Evolutionary conservation across 2,888 invertebrate genomes (phyloP), one percentile per base, ranked within the genome.

Genomic region (Stenchaetothrips biformis): DNA sequence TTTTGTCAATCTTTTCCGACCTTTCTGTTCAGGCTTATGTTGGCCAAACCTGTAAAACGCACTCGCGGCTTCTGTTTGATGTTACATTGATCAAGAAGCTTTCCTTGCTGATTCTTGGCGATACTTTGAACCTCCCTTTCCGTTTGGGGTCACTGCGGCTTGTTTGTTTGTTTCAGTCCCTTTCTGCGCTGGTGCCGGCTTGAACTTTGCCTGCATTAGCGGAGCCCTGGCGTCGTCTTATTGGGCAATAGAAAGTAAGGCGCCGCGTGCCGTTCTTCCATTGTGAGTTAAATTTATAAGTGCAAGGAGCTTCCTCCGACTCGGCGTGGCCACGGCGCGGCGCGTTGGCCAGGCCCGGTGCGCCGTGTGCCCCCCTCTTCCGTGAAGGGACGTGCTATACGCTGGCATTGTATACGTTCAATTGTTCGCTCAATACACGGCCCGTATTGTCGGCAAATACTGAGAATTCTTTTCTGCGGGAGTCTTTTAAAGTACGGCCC

Each of bases 391-490:
- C 67, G 67, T 74, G 67, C 67, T 74, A 74, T 74, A 74, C 67
- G 67, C 67, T 25, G 67, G 59, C 67, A 74, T 74, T 74, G 67
- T 74, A 74, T 74, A 74, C 67, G 67, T 74, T 74, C 67, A 74
- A 74, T 74, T 74, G 67, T 74, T 74, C 67, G 67, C 67, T 74
- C 67, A 74, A 74, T 74, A 74, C 67, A 74, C 67, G 67, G 67
- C 25, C 67, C 67, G 67, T 74, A 74, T 74, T 74, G 67, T 74
- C 67, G 67, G 67, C 67, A 74, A 74, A 74, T 74, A 74, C 67
- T 74, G 67, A 74, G 67, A 74, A 74, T 74, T 74, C 67, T 74
- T 74, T 74, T 74, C 67, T 74, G 67, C 67, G 67, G 67, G 67
- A 53, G 67, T 21, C 67, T 74, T 74, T 74, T 74, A 74, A 74